phyloP scores from a whole-genome alignment of 2,888 invertebrate genomes.

The Bellardia pandia region DNA sequence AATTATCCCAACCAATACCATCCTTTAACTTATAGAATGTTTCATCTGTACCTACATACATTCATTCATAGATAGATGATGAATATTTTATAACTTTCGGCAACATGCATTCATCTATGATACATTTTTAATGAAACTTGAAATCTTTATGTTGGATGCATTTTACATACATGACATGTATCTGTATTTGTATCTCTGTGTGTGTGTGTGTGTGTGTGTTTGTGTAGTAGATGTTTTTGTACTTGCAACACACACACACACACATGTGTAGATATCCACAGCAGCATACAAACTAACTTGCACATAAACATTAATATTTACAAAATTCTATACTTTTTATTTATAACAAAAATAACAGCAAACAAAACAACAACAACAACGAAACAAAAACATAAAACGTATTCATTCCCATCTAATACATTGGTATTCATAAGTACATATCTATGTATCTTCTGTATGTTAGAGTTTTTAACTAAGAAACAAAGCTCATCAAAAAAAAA shows the following conservation, averaged over 20 bases:
- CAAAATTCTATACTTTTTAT: constrained; percentile 71
- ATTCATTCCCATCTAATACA: constrained; percentile 73
- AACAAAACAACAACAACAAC: not conserved
- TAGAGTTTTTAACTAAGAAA: constrained; percentile 34
- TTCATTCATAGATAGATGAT: constrained; percentile 51
- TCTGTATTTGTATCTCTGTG: too few relatives aligned
- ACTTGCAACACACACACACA: too few relatives aligned
- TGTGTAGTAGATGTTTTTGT: too few relatives aligned
- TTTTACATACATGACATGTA: constrained; percentile 14
- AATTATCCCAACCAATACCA: constrained; percentile 59
- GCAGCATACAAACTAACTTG: constrained; percentile 19
- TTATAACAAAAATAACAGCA: constrained; percentile 58
- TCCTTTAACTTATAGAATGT: constrained; percentile 58
- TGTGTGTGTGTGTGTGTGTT: too few relatives aligned
- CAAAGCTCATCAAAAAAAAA: constrained; percentile 49
- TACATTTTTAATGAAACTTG: constrained; percentile 74
- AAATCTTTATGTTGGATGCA: constrained; percentile 66
- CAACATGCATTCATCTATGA: constrained; percentile 71
- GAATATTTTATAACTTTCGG: constrained; percentile 73
- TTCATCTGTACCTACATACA: constrained; percentile 7
- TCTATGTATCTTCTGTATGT: not conserved
- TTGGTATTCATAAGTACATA: constrained; percentile 24
- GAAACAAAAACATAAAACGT: constrained; percentile 54
- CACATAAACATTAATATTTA: constrained; percentile 52
- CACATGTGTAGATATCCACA: too few relatives aligned